Evolutionary conservation across 2,113 vertebrate genomes (phyloP).

Genomic region (Fregata magnificens): DNA sequence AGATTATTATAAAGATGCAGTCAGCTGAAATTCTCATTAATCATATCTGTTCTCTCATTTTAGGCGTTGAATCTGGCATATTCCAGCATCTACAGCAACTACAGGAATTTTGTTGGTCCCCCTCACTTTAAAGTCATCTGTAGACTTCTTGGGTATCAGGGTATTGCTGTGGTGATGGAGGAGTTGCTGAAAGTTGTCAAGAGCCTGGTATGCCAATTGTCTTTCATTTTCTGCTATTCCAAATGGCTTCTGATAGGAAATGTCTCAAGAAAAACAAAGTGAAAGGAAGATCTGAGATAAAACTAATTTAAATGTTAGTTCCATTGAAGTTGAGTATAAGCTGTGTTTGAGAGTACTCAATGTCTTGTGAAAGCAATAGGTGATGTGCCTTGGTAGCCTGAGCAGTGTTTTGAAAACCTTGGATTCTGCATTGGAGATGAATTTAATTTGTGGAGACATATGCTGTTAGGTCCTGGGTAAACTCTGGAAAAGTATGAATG

Average conservation of each 20-base stretch:
- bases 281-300: background rate
- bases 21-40: background rate
- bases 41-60: background rate
- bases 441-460: background rate
- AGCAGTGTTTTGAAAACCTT: background rate
- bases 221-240: background rate
- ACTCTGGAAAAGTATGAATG: background rate
- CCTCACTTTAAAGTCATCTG: constrained; percentile 88
- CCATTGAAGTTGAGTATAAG: background rate
- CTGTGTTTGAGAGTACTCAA: background rate
- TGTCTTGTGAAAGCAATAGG: background rate
- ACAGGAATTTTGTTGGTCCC: constrained; percentile 86
- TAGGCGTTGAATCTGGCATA: constrained; percentile 87
- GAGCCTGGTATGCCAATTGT: constrained; percentile 79
- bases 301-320: background rate
- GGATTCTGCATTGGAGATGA: background rate
- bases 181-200: constrained; percentile 90
- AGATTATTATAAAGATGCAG: background rate
- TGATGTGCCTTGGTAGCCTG: background rate
- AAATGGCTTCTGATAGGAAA: background rate
- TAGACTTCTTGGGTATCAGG: constrained; percentile 87
- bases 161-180: constrained; percentile 91
- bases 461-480: background rate
- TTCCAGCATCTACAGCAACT: constrained; percentile 86
- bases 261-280: background rate